A percentile compares a stretch with the other conserved stretches of the same genome.
Evolutionary conservation across 1,140 invertebrate genomes (phyloP).

Genomic region (Dolichoris vasculosae): DNA sequence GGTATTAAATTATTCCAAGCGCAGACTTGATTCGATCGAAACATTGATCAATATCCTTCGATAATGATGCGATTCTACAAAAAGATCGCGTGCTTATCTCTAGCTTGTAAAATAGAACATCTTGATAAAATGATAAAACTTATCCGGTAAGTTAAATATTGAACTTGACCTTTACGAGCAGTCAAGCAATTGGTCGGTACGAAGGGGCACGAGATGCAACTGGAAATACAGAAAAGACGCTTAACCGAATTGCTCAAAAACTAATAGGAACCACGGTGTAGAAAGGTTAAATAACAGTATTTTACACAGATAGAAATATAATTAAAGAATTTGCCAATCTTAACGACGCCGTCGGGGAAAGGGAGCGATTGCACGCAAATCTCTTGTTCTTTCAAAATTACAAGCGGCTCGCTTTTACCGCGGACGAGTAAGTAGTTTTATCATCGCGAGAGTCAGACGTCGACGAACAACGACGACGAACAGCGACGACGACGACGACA

Average conservation of each 20-base stretch:
- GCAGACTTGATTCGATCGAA: background rate
- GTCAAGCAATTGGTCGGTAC: background rate
- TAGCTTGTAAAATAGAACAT: background rate
- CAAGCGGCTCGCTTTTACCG: background rate
- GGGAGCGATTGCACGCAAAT: background rate
- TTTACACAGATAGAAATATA: background rate
- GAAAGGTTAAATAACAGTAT: constrained; percentile 39
- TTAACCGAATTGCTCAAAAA: background rate
- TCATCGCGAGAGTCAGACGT: background rate
- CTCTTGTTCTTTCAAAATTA: constrained; percentile 26
- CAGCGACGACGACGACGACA: too few relatives aligned
- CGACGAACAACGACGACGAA: too few relatives aligned
- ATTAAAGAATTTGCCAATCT: constrained; percentile 46
- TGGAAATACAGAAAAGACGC: background rate
- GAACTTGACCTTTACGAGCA: background rate
- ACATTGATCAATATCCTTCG: background rate
- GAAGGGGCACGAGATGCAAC: background rate
- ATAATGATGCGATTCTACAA: background rate
- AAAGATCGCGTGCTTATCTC: background rate
- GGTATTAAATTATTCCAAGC: background rate
- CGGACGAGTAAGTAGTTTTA: constrained; percentile 12
- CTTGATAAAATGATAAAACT: background rate
- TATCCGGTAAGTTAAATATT: background rate
- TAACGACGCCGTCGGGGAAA: constrained; percentile 34
- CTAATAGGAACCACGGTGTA: background rate